These are phyloP conservation scores for Ceratina japonica DNA, from an alignment of 1,140 invertebrate genomes.

Conservation along the genomic window DNA sequence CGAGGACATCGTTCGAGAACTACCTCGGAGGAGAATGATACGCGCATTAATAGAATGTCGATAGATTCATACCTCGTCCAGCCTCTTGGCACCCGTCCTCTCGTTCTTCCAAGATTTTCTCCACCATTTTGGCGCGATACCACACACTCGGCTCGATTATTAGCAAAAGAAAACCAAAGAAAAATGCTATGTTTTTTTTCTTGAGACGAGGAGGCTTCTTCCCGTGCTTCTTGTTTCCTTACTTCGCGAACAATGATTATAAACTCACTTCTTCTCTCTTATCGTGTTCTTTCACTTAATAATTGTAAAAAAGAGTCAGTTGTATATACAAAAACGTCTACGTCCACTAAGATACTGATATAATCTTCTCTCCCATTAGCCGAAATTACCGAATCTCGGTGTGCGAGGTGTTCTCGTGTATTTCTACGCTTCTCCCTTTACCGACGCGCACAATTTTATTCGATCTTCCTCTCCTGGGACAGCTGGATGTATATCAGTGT, in stretches of 20 bases:
- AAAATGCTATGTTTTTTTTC: background rate
- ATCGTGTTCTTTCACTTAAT: conserved; percentile 56
- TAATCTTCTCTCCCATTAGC: conserved; percentile 53
- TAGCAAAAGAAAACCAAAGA: background rate
- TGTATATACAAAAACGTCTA: conserved; percentile 78
- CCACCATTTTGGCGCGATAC: conserved; percentile 70
- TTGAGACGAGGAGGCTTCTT: conserved; percentile 30
- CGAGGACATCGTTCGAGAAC: background rate
- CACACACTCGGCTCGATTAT: background rate
- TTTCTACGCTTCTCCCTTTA: conserved; percentile 14
- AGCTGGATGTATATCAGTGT: conserved; percentile 66
- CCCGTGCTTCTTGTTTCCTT: background rate
- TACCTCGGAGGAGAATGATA: background rate
- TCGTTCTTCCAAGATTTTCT: conserved; percentile 75
- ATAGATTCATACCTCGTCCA: conserved; percentile 67
- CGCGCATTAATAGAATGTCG: no score
- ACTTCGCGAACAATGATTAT: no score
- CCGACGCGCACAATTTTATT: conserved; percentile 41
- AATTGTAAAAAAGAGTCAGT: conserved; percentile 80
- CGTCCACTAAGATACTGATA: conserved; percentile 71
- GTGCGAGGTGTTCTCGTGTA: background rate
- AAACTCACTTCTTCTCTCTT: conserved; percentile 9
- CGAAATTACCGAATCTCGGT: background rate
- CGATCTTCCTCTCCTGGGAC: conserved; percentile 42
- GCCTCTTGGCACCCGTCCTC: conserved; percentile 71